Conservation (phyloP, 2,888 invertebrate species). For the Cosmia trapezina region DNA sequence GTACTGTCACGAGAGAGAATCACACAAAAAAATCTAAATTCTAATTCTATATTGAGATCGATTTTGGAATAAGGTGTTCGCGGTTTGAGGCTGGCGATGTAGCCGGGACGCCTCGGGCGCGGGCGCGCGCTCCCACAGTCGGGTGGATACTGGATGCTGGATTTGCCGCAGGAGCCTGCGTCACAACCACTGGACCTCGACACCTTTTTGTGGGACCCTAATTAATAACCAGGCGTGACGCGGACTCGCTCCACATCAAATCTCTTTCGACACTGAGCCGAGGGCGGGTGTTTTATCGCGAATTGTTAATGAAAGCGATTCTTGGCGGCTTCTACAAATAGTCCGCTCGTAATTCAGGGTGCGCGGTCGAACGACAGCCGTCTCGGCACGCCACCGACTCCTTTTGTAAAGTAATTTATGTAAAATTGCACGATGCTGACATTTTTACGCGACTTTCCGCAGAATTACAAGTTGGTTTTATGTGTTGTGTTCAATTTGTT, state of each 20-base stretch:
- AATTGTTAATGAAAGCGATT: constrained; percentile 72
- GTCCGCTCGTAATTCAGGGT: constrained; percentile 53
- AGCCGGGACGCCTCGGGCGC: constrained; percentile 67
- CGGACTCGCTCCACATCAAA: constrained; percentile 74
- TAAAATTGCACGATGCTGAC: constrained; percentile 54
- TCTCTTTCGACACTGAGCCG: constrained; percentile 66
- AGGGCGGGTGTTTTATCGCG: constrained; percentile 64
- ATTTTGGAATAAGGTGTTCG: constrained; percentile 62
- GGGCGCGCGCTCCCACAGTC: constrained; percentile 77
- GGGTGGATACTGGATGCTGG: constrained; percentile 84
- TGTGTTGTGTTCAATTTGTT: constrained; percentile 49
- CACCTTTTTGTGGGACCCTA: constrained; percentile 88
- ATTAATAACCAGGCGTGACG: constrained; percentile 86
- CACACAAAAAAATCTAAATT: constrained; percentile 56
- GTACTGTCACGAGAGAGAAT: constrained; percentile 54
- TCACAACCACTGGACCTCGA: constrained; percentile 85
- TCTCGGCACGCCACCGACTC: constrained; percentile 45
- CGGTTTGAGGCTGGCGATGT: constrained; percentile 65
- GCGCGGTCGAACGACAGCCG: constrained; percentile 52
- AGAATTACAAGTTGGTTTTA: constrained; percentile 56
- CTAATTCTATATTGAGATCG: constrained; percentile 63
- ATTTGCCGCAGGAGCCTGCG: constrained; percentile 88
- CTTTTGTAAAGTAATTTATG: constrained; percentile 66
- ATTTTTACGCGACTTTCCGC: constrained; percentile 53
- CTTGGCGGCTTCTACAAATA: constrained; percentile 62